Base-by-base conservation (phyloP, 2,113 vertebrate species). In the Xerus inauris region DNA sequence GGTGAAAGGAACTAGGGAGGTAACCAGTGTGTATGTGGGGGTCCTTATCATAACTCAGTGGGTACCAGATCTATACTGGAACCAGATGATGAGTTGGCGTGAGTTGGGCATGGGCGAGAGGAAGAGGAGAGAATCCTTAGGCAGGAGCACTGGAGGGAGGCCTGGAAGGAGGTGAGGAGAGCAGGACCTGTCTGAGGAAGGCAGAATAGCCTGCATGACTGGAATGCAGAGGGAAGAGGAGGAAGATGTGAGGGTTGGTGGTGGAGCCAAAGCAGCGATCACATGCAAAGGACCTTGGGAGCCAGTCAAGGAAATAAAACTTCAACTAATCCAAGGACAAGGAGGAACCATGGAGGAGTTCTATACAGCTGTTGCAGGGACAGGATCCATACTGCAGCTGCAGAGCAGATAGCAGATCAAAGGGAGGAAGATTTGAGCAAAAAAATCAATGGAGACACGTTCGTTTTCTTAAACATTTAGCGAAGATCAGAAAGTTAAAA, bases 401-500 rank as follows among this genome's bases (percentile, higher is more conserved):
- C 87, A 83, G 79, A n/a, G 59, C 47, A 8, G 35, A 62, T 2
- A 54, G 65, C 49, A 26, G 73, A 77, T 62, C 57, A 28, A 73
- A 90, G 14, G 42, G 9, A 73, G 28, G 20, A 64, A 86, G 86
- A 42, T 71, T 30, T 4, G 45, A 89, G 65, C 45, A 65, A 76
- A 51, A 96, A 89, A 89, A 76, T 35, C 84, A 57, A 8, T 59
- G 32, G 77, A 82, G 86, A 89, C 16, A 17, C 14, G 2, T 65
- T 76, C 57, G 45, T 88, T 75, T 69, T 38, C 54, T 64, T 81
- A 51, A 0, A 54, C 22, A 32, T 91, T 87, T 97, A 94, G 65
- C 40, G 88, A 95, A 91, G 82, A 83, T 76, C 38, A n/a, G 35
- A 45, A 94, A 89, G 38, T 84, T 65, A 47, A 42, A 89, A 93